These are phyloP conservation scores for Pteria penguin DNA, from an alignment of 2,888 invertebrate species.

Conservation along the genomic window DNA sequence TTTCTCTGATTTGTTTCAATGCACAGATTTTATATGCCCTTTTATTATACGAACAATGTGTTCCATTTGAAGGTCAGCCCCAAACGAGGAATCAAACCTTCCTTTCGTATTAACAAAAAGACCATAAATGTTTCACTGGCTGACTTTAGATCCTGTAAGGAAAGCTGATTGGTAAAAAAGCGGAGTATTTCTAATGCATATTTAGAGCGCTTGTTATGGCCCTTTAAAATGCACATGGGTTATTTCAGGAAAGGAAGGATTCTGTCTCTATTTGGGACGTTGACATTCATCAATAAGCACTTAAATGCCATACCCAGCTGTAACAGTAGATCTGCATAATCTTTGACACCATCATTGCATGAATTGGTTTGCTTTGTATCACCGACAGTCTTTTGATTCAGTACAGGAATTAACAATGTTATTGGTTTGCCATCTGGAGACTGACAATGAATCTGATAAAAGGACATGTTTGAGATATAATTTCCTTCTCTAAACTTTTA, in stretches of 20 bases:
- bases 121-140: conserved; percentile 10
- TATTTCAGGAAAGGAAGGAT: conserved; percentile 2
- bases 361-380: no score
- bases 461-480: no score
- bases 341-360: neutral
- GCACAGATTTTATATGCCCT: conserved; percentile 9
- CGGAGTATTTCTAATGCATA: conserved; percentile 14
- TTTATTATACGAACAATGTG: conserved; percentile 6
- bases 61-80: conserved; percentile 16
- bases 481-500: no score
- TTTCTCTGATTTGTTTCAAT: conserved; percentile 15
- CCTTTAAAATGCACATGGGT: conserved; percentile 6
- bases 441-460: neutral
- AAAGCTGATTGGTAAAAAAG: neutral
- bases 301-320: conserved; percentile 1
- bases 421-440: neutral
- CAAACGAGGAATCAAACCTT: neutral
- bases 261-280: neutral
- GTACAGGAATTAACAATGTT: neutral
- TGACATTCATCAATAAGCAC: neutral
- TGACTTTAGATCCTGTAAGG: conserved; percentile 1
- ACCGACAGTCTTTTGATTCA: neutral
- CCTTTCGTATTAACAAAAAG: conserved; percentile 11
- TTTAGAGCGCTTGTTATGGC: conserved; percentile 3
- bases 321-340: conserved; percentile 4